A percentile compares a stretch with the other conserved stretches of the same genome.
phyloP scores from a whole-genome alignment of 2,113 vertebrate genomes.

The Pelmatolapia mariae region DNA sequence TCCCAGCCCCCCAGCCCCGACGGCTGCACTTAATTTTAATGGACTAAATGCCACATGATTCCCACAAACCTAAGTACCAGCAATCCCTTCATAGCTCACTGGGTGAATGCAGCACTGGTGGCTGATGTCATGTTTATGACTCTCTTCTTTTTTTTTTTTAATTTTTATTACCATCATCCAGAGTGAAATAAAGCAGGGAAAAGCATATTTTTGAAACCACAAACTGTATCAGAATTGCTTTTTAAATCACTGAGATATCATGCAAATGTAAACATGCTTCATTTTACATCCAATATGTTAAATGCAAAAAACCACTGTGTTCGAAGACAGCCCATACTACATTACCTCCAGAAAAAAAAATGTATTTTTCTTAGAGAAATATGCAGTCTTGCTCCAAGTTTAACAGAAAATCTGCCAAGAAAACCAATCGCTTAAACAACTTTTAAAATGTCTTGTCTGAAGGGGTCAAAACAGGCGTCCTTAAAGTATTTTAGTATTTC shows the following conservation, averaged over 20 bases:
- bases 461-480: not conserved
- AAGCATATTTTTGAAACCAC: not conserved
- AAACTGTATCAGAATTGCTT: not conserved
- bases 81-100: not conserved
- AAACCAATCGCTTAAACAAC: slow-evolving; percentile 27
- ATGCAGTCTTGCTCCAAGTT: slow-evolving; percentile 26
- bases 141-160: too few relatives aligned
- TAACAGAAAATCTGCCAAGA: slow-evolving; percentile 15
- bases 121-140: not conserved
- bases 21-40: not conserved
- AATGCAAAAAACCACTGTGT: not conserved
- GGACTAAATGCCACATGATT: not conserved
- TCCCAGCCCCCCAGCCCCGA: too few relatives aligned
- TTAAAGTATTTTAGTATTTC: not conserved
- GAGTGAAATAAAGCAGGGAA: not conserved
- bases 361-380: slow-evolving; percentile 38
- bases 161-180: not conserved
- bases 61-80: not conserved
- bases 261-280: slow-evolving; percentile 9
- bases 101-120: not conserved
- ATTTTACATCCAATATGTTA: not conserved
- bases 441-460: not conserved
- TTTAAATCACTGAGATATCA: not conserved
- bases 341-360: slow-evolving; percentile 18
- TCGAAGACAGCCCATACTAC: not conserved